These are phyloP conservation scores for Poeciliopsis turrubarensis DNA, from an alignment of 2,113 vertebrate species.

Conservation along the genomic window DNA sequence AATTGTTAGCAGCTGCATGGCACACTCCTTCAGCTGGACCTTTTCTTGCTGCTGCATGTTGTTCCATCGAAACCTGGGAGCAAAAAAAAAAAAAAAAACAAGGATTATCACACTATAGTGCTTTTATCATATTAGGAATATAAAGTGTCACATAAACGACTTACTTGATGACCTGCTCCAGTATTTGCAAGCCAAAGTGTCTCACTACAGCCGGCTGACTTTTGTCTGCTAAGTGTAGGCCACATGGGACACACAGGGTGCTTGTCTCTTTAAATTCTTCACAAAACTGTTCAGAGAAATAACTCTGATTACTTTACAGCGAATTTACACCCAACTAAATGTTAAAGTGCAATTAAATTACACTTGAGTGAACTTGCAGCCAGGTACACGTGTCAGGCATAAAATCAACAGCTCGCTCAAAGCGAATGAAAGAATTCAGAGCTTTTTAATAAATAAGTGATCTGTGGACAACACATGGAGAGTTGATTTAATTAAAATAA, in stretches of 20 bases:
- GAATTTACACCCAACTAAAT: too few species aligned
- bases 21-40: slow-evolving; percentile 91
- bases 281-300: slow-evolving; percentile 84
- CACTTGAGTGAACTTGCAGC: neutral
- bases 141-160: slow-evolving; percentile 38
- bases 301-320: neutral
- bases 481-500: neutral
- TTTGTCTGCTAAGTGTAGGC: slow-evolving; percentile 91
- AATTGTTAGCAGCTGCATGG: slow-evolving; percentile 85
- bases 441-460: neutral
- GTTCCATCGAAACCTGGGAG: slow-evolving; percentile 92
- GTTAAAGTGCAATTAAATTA: neutral
- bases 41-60: slow-evolving; percentile 92
- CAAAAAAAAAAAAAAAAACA: neutral
- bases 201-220: slow-evolving; percentile 89
- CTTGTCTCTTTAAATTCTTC: slow-evolving; percentile 98
- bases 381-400: neutral
- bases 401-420: neutral
- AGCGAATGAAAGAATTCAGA: slow-evolving; percentile 3
- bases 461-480: neutral
- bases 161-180: slow-evolving; percentile 98
- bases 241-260: slow-evolving; percentile 91
- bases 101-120: neutral
- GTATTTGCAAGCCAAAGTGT: slow-evolving; percentile 96
- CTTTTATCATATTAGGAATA: neutral